Evolutionary conservation across 1,140 invertebrate species (phyloP), one percentile per base, ranked within the genome.

Genomic region (Aphelinus certus): DNA sequence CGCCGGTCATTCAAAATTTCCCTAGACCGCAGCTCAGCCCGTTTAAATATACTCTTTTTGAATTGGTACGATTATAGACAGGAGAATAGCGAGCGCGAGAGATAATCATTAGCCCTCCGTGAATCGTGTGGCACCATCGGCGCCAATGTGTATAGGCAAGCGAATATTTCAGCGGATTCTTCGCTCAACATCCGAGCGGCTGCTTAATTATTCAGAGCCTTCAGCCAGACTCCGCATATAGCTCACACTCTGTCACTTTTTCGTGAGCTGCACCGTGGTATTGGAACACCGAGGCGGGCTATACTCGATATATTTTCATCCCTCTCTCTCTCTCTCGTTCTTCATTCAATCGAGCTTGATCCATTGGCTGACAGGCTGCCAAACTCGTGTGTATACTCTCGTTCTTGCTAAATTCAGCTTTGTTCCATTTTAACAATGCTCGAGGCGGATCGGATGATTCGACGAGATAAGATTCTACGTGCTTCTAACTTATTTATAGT

Each of bases 301-400:
- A 26, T 26, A 26, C 26, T 26, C 26, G 26, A 26, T 58, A 48
- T 58, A 57, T 58, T 68, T 2, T 56, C 7, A 67, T 56, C 7
- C 58, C 64, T 76, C 53, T 62, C 55, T 61, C 55, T 73, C 69
- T 60, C 49, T 49, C 48, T 73, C n/a, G n/a, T 62, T 56, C 7
- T 26, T 26, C 26, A 26, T 26, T 26, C 26, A 26, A 26, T 26
- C 26, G 26, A 26, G 26, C 26, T 26, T 26, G 26, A 26, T 26
- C 26, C 26, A 26, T 26, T 26, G 26, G 26, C 26, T 26, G 26
- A 26, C 26, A 26, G 26, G 26, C 26, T 26, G 26, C 26, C 26
- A 26, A 26, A 26, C 26, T 26, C 26, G 26, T 26, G 26, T 26
- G 26, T 26, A 26, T 26, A 26, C 26, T 26, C 26, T 26, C 26